Conservation (phyloP, 1,140 invertebrate species). For the Psix sp. region DNA sequence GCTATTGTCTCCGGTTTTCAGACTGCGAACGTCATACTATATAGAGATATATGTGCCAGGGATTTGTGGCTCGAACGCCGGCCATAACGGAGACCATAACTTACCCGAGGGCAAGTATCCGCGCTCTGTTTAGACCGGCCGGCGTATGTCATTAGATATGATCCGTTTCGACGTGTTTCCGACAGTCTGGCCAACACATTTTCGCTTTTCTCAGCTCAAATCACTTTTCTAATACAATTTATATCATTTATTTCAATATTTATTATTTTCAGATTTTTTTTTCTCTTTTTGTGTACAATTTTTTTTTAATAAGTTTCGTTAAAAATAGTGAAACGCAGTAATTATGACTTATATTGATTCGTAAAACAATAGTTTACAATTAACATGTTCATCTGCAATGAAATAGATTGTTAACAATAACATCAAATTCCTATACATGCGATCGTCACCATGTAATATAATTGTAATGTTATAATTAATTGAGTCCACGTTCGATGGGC, state of each 20-base stretch:
- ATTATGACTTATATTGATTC: no score
- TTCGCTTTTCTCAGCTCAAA: neutral
- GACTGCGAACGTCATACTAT: constrained; percentile 48
- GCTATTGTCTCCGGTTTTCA: constrained; percentile 54
- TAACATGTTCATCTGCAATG: no score
- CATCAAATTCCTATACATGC: neutral
- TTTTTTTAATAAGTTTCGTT: no score
- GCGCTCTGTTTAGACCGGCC: constrained; percentile 32
- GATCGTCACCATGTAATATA: constrained; percentile 24
- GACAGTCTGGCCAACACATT: no score
- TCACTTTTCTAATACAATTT: neutral
- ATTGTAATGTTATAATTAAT: constrained; percentile 39
- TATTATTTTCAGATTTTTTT: no score
- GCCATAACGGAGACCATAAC: constrained; percentile 54
- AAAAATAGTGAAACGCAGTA: no score
- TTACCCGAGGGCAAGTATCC: constrained; percentile 40
- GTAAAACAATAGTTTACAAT: no score
- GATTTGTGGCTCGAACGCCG: constrained; percentile 48
- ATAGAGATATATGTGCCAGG: constrained; percentile 57
- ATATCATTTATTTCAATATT: no score
- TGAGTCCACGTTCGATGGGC: constrained; percentile 12
- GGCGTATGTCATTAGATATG: constrained; percentile 45
- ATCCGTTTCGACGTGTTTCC: constrained; percentile 47
- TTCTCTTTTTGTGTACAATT: no score
- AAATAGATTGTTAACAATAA: no score